Evolutionary conservation across 2,888 invertebrate genomes (phyloP).

Genomic region (Willowsia nigromaculata): DNA sequence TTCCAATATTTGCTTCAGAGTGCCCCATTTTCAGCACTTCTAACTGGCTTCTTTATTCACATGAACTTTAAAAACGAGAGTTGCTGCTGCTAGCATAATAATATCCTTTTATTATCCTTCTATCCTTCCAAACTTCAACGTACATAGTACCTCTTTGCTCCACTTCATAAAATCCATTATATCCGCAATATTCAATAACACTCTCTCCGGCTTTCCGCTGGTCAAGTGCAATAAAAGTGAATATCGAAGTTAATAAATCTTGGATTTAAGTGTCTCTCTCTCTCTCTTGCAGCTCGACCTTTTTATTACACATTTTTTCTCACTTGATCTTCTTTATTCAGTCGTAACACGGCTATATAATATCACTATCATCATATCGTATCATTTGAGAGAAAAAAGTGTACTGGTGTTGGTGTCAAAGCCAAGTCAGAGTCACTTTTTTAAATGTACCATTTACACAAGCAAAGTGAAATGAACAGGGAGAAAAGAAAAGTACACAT

Average conservation of each 20-base stretch:
- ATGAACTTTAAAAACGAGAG: neutral
- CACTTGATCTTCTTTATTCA: slow-evolving; percentile 45
- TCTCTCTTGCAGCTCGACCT: slow-evolving; percentile 23
- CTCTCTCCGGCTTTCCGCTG: slow-evolving; percentile 23
- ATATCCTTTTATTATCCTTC: neutral
- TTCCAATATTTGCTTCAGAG: too few species aligned
- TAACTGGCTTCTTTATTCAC: neutral
- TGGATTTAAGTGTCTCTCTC: slow-evolving; percentile 67
- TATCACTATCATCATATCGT: slow-evolving; percentile 21
- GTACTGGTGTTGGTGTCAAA: slow-evolving; percentile 26
- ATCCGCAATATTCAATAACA: slow-evolving; percentile 53
- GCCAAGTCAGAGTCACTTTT: slow-evolving; percentile 38
- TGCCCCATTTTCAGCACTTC: too few species aligned
- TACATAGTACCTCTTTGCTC: neutral
- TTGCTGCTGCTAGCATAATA: neutral
- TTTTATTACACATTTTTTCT: slow-evolving; percentile 60
- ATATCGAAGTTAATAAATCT: slow-evolving; percentile 74
- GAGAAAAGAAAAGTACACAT: neutral
- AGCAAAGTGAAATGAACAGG: neutral
- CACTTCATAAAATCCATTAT: slow-evolving; percentile 55
- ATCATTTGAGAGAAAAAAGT: neutral
- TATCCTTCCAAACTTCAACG: too few species aligned
- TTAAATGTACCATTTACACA: slow-evolving; percentile 20
- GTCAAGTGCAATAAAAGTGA: slow-evolving; percentile 69
- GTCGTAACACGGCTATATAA: neutral